Evolutionary conservation across 2,888 invertebrate genomes (phyloP).

Genomic region (Drosophila cyrtoloma): DNA sequence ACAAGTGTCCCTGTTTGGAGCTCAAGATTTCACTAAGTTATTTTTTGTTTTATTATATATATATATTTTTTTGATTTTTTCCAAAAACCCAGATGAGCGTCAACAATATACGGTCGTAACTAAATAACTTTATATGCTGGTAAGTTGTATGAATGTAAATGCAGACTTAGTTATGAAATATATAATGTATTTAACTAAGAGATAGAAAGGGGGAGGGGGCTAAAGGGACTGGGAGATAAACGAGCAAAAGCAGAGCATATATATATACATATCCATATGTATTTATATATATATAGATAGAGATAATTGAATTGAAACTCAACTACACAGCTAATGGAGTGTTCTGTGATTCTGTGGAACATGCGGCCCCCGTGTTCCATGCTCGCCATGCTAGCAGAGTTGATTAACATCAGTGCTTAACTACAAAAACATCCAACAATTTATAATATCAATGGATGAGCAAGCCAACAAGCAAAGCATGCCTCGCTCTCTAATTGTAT

Average conservation of each 20-base stretch:
- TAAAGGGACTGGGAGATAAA: constrained; percentile 26
- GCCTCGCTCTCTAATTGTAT: constrained; percentile 77
- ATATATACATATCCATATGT: background rate
- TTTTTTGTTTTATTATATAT: constrained; percentile 4
- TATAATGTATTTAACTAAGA: constrained; percentile 63
- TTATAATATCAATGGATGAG: constrained; percentile 56
- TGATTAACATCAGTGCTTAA: constrained; percentile 78
- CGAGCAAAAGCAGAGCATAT: constrained; percentile 26
- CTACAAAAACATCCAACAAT: constrained; percentile 77
- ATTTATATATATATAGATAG: constrained; percentile 11
- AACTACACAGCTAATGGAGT: constrained; percentile 64
- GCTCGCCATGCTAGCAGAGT: constrained; percentile 65
- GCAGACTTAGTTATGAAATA: constrained; percentile 50
- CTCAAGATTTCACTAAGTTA: constrained; percentile 59
- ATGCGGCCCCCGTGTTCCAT: constrained; percentile 50
- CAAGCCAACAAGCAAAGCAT: constrained; percentile 15
- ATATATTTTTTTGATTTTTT: constrained; percentile 21
- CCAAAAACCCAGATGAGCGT: constrained; percentile 64
- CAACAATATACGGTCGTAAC: constrained; percentile 53
- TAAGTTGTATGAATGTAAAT: constrained; percentile 64
- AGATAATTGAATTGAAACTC: constrained; percentile 33
- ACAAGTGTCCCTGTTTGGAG: constrained; percentile 50
- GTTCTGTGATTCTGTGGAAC: constrained; percentile 52
- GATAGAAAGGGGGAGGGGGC: constrained; percentile 23
- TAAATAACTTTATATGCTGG: constrained; percentile 56